phyloP scores from a whole-genome alignment of 2,113 vertebrate species.

The Brienomyrus longianalis region DNA sequence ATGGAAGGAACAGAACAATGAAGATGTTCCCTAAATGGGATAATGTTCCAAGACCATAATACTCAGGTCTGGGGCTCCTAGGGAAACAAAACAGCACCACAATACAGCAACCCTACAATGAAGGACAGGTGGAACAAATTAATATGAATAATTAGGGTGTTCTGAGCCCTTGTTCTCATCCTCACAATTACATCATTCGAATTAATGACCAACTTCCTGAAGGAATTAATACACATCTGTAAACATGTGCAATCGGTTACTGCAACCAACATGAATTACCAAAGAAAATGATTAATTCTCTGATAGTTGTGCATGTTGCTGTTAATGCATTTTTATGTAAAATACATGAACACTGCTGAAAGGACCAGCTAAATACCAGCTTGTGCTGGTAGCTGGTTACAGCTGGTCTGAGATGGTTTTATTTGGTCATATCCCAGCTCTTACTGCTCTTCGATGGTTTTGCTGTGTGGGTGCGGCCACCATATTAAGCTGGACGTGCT shows the following conservation, averaged over 20 bases:
- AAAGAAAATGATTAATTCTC: background rate
- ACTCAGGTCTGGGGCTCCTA: background rate
- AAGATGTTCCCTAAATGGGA: background rate
- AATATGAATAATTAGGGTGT: background rate
- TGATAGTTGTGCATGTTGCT: background rate
- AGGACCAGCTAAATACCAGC: background rate
- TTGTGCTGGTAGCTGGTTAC: background rate
- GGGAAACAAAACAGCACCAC: background rate
- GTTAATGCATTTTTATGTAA: background rate
- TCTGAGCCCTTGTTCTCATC: background rate
- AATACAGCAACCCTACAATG: background rate
- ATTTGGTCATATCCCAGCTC: background rate
- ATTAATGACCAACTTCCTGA: background rate
- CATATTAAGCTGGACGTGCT: background rate
- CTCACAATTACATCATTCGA: background rate
- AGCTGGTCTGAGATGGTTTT: background rate
- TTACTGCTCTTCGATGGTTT: background rate
- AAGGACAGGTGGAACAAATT: slow-evolving; percentile 4
- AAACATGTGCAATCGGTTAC: background rate
- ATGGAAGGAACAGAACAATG: background rate
- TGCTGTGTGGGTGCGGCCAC: background rate
- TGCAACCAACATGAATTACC: background rate
- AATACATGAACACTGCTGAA: background rate
- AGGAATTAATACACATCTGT: background rate
- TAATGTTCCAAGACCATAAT: background rate